Evolutionary conservation across 2,113 vertebrate species (phyloP), one percentile per base, ranked within the genome.

Genomic region (Chrysemys picta): DNA sequence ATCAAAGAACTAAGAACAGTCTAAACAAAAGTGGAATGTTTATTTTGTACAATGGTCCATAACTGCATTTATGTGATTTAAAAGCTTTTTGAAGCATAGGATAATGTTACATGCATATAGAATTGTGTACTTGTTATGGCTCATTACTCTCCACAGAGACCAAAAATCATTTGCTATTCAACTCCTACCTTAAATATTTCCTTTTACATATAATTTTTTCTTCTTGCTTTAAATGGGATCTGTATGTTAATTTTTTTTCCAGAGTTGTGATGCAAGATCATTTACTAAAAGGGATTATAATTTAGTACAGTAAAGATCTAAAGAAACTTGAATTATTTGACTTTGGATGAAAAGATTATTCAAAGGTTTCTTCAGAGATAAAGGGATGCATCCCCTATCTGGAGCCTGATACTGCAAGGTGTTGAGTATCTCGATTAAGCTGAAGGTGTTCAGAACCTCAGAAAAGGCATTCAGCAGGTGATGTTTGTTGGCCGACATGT

Each of bases 31-130:
- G 99, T 96, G 98, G 98, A 98, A 98, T 99, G 98, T 99, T 99
- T 99, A 98, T 99, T 98, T 98, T 98, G 99, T 98, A 99, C 98
- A 99, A 99, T 98, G 98, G 98, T 97, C 98, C 99, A 99, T 98
- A 98, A 98, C 98, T 98, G 98, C 98, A 97, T 99, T 98, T 98
- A 97, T 98, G 98, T 98, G 98, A 99, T 99, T 99, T 98, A 98
- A 98, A 98, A 98, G 98, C 98, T 98, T 99, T 98, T 96, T 96
- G 97, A 99, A 98, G 98, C 98, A 97, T 98, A 97, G 95, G 96
- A 96, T 98, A 98, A 98, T 98, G 98, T 98, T 98, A 98, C 98
- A 98, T 98, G 99, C 98, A 98, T 98, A 99, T 98, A 98, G 98
- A 98, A 98, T 98, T 98, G 98, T 97, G 98, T 98, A 97, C 98